These are phyloP conservation scores for Neoitamus cyanurus DNA, from an alignment of 2,888 invertebrate genomes.

Conservation along the genomic window DNA sequence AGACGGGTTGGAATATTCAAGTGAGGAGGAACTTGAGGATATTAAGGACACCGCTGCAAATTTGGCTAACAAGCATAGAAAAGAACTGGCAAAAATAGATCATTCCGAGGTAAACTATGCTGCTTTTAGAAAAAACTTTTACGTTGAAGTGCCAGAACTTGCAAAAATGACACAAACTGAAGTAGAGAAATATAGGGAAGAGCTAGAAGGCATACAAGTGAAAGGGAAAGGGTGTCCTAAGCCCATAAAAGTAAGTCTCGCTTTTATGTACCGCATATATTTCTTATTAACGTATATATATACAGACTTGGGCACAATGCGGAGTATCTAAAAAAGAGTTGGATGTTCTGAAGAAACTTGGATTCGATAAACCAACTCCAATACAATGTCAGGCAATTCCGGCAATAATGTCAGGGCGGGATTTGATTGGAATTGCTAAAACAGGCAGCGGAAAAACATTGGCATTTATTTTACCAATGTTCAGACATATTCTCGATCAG, in stretches of 20 bases:
- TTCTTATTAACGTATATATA: not conserved
- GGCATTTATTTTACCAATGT: conserved; percentile 98
- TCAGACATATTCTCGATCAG: conserved; percentile 95
- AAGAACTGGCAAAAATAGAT: conserved; percentile 94
- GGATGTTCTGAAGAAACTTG: conserved; percentile 88
- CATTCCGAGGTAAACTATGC: conserved; percentile 88
- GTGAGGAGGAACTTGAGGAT: conserved; percentile 96
- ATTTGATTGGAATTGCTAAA: conserved; percentile 98
- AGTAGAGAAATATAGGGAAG: conserved; percentile 85
- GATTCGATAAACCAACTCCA: conserved; percentile 97
- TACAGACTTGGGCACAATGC: conserved; percentile 93
- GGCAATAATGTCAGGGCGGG: conserved; percentile 95
- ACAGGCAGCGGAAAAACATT: conserved; percentile 99
- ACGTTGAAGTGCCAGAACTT: conserved; percentile 97
- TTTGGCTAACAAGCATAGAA: conserved; percentile 88
- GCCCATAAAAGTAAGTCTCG: conserved; percentile 78
- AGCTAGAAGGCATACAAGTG: conserved; percentile 94
- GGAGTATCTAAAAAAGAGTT: conserved; percentile 96
- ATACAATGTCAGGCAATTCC: conserved; percentile 98
- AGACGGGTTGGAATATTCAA: conserved; percentile 96
- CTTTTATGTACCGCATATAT: not conserved
- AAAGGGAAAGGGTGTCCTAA: conserved; percentile 98
- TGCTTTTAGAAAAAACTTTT: conserved; percentile 93
- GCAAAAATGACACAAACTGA: conserved; percentile 89
- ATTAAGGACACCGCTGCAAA: conserved; percentile 90